Base-by-base conservation (phyloP, 1,140 invertebrate genomes). In the Trichoplusia ni region DNA sequence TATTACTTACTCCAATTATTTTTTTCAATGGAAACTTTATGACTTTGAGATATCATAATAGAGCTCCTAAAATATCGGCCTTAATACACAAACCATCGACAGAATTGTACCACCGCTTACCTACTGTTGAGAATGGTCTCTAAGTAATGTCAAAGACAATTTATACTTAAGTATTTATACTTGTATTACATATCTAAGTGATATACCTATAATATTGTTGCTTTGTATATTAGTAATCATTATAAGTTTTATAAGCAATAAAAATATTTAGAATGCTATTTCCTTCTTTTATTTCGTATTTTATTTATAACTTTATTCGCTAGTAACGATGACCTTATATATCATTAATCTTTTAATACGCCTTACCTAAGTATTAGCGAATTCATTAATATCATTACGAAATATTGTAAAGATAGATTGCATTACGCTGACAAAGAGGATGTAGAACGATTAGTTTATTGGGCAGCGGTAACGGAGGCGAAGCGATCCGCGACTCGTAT, bases 181-280 rank as follows among this genome's bases (percentile, higher is more conserved):
- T 65, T 31, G 21, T 29, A 58, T 40, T 25, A 35, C 27, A 60
- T 60, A 46, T 60, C 42, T 25, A 19, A 42, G 21, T 56, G 23
- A 56, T 66, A 62, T 59, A n/a, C n/a, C n/a, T n/a, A n/a, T n/a
- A n/a, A n/a, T n/a, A 65, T 65, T 65, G 61, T 71, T 68, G 51
- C 51, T 65, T 40, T 40, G 25, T 72, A 67, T 53, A 47, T 64
- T 66, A 64, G 58, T 61, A 19, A 35, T 37, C 13, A 31, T 33
- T 38, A 16, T n/a, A 25, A 37, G 5, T 13, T 54, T 37, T 8
- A 21, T 38, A 56, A 56, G 47, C 61, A 67, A 61, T 67, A 67
- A 51, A 62, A 2, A 27, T 38, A 25, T 54, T 25, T 54, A 25
- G 23, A 37, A 16, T 33, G 9, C 18, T 29, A 29, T 8, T 13